These are phyloP conservation scores for Fratercula arctica DNA, from an alignment of 2,797 vertebrate species.

Conservation along the genomic window DNA sequence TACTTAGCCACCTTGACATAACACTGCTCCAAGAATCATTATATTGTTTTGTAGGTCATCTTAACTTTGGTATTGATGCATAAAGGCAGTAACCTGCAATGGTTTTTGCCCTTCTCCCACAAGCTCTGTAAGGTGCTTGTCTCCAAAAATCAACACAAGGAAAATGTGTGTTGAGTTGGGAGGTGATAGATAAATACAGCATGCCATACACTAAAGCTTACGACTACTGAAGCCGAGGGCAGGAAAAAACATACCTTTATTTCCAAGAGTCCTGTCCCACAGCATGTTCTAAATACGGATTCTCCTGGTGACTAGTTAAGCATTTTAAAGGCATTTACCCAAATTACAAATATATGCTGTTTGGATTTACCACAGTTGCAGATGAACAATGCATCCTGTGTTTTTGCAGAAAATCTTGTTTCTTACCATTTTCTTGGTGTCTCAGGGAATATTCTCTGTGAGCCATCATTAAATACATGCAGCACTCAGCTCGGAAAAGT, in stretches of 20 bases:
- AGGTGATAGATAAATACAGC: background rate
- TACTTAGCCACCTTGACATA: background rate
- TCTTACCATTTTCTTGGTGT: background rate
- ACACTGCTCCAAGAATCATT: background rate
- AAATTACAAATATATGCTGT: background rate
- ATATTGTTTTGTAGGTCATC: background rate
- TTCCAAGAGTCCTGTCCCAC: background rate
- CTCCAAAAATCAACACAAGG: background rate
- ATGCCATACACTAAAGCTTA: background rate
- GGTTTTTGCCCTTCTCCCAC: background rate
- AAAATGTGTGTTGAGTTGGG: background rate
- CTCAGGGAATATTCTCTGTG: background rate
- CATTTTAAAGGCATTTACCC: background rate
- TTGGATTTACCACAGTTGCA: background rate
- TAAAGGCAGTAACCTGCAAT: background rate
- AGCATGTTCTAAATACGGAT: background rate
- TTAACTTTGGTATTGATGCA: background rate
- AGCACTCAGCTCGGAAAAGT: background rate
- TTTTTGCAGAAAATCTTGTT: background rate
- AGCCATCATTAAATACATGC: background rate
- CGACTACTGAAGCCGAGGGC: background rate
- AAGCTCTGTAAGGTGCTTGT: background rate
- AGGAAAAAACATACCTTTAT: background rate
- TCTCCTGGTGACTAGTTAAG: background rate
- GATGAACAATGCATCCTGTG: background rate